Evolutionary conservation across 92 coral and sea anemone genomes (phyloP), one percentile per base, ranked within the genome.

Genomic region (Epizoanthus illoricatus): DNA sequence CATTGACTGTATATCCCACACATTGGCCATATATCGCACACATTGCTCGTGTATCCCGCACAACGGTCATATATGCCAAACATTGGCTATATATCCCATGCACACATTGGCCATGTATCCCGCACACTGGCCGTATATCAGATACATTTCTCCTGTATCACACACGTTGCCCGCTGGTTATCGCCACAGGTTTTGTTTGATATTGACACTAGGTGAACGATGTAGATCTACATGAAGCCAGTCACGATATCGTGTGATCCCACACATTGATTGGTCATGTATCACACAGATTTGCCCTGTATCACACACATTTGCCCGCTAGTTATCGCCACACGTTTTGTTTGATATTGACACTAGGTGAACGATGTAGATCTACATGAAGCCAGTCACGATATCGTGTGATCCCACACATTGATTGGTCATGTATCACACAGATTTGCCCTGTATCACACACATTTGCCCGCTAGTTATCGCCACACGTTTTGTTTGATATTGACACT

Each of bases 361-460:
- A 96, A 93, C 64, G 73, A 70, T 17, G 88, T 73, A 16, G 98
- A 96, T 76, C 89, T 96, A 20, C 92, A 96, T 8, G 93, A 93
- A 47, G 98, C 98, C 5, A 93, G 92, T 17, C 99, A 96, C 67
- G 99, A 96, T 74, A 94, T 91, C n/a, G n/a, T 91, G 99, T 98
- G 3, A 96, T 75, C 33, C 33, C 33, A 28, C 33, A 28, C 33
- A 28, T 28, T 28, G 33, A 28, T 28, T 28, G 33, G 1, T 28
- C 33, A 28, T 28, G 33, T 28, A 28, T 28, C 33, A 28, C 61
- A 0, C 33, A 28, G 0, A 42, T 80, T 39, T 12, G 18, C 23
- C 28, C 13, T 55, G 57, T 69, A 2, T 28, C 36, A 28, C 23
- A 40, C 70, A 40, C 55, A 8, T 12, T 45, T 45, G n/a, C 17